Evolutionary conservation across 2,888 invertebrate species (phyloP).

Genomic region (Euclidia mi): DNA sequence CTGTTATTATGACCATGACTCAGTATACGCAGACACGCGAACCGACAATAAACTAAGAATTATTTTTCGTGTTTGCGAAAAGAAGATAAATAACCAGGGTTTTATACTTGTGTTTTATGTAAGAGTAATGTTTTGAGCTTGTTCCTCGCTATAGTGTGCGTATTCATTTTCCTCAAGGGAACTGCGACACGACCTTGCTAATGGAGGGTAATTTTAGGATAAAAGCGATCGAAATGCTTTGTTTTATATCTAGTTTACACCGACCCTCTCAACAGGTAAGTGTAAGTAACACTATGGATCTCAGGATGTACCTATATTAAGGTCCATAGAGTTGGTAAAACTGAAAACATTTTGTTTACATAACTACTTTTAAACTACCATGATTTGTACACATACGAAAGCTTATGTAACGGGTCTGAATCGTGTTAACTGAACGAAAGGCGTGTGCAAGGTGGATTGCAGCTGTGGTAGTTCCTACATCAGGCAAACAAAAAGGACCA

Average conservation of each 20-base stretch:
- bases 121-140: conserved; percentile 26
- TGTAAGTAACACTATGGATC: not conserved
- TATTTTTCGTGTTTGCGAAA: conserved; percentile 50
- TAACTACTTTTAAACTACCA: too few species aligned
- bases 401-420: too few species aligned
- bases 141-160: conserved; percentile 20
- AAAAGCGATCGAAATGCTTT: conserved; percentile 2
- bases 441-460: too few species aligned
- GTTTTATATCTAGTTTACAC: not conserved
- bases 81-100: conserved; percentile 30
- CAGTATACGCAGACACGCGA: conserved; percentile 64
- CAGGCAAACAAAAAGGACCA: too few species aligned
- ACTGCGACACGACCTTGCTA: conserved; percentile 16
- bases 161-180: conserved; percentile 34
- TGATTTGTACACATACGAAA: too few species aligned
- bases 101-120: conserved; percentile 41
- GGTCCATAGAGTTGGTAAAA: too few species aligned
- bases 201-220: conserved; percentile 10
- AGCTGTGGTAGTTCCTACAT: too few species aligned
- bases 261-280: not conserved
- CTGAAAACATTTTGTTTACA: too few species aligned
- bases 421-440: too few species aligned
- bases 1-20: conserved; percentile 60
- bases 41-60: conserved; percentile 56
- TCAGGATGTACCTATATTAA: too few species aligned